These are phyloP conservation scores for Lycaon pictus DNA, from an alignment of 2,113 vertebrate species.

Conservation along the genomic window DNA sequence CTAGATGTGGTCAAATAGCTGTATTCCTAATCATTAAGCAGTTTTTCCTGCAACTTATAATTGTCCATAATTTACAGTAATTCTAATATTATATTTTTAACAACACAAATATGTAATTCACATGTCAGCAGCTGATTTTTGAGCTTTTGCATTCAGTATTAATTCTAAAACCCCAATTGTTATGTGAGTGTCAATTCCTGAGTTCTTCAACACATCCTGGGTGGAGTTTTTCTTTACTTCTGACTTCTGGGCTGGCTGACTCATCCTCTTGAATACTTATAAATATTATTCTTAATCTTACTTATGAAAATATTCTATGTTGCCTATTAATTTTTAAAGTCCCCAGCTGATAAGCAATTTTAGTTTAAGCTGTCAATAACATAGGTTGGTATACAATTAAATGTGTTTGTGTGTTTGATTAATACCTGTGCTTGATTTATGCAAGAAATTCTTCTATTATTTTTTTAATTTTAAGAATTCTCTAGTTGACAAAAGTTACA, in stretches of 20 bases:
- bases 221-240: background rate
- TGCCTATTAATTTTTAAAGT: background rate
- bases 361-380: background rate
- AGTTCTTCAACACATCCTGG: background rate
- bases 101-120: background rate
- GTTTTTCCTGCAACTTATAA: background rate
- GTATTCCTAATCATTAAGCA: background rate
- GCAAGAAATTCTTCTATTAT: background rate
- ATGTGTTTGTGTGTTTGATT: background rate
- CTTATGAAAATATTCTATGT: background rate
- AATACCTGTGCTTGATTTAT: background rate
- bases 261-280: background rate
- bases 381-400: background rate
- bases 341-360: background rate
- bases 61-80: background rate
- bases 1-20: background rate
- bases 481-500: background rate
- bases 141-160: background rate
- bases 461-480: background rate
- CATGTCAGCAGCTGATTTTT: background rate
- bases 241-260: background rate
- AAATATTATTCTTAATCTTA: background rate
- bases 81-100: background rate
- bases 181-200: background rate
- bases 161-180: background rate